These are phyloP conservation scores for Papilio dardanus DNA, from an alignment of 1,140 invertebrate genomes.

Conservation along the genomic window DNA sequence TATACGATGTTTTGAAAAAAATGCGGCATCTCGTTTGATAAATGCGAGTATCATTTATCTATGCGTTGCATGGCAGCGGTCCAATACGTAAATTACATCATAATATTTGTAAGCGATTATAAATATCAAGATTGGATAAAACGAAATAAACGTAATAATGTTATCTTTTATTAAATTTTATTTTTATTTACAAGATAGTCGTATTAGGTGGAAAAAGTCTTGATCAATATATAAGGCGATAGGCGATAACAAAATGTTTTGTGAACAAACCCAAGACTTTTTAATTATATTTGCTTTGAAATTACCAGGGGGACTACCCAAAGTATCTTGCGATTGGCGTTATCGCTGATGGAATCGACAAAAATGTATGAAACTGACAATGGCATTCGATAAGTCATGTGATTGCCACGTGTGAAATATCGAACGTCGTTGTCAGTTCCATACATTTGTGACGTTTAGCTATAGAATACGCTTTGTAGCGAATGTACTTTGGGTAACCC, in stretches of 20 bases:
- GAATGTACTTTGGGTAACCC: too few relatives aligned
- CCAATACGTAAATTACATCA: slow-evolving; percentile 37
- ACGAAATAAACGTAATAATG: slow-evolving; percentile 17
- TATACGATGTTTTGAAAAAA: slow-evolving; percentile 2
- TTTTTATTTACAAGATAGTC: neutral
- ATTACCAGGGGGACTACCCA: too few relatives aligned
- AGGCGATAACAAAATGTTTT: neutral
- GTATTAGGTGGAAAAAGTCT: neutral
- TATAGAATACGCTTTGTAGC: too few relatives aligned
- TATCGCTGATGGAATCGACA: too few relatives aligned
- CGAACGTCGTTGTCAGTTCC: too few relatives aligned
- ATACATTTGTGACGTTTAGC: too few relatives aligned
- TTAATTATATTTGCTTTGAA: neutral
- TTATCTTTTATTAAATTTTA: neutral
- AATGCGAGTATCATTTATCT: slow-evolving; percentile 31
- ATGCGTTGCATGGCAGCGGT: slow-evolving; percentile 25
- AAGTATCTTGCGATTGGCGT: too few relatives aligned
- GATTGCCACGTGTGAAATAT: too few relatives aligned
- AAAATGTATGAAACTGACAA: too few relatives aligned
- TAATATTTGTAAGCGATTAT: slow-evolving; percentile 34
- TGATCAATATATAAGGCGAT: neutral
- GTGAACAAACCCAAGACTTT: neutral
- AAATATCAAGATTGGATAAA: slow-evolving; percentile 33
- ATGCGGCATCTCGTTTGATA: slow-evolving; percentile 21
- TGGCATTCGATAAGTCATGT: too few relatives aligned